Conservation (phyloP, 1,140 invertebrate genomes). For the Nebria ingens region DNA sequence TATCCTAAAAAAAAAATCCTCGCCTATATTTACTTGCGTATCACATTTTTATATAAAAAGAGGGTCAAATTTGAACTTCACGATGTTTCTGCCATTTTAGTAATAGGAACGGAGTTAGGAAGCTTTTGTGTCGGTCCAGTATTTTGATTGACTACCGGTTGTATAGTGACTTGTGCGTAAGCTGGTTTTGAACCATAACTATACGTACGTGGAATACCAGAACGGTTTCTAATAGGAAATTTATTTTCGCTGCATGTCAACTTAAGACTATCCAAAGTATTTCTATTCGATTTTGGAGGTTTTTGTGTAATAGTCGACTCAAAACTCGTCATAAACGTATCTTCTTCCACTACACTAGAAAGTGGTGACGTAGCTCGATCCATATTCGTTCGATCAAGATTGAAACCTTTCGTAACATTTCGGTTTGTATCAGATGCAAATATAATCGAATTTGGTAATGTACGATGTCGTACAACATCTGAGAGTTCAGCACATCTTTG, state of each 20-base stretch:
- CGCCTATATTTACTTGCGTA: no score
- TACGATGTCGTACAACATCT: background rate
- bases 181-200: background rate
- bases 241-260: slow-evolving; percentile 32
- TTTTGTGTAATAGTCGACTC: slow-evolving; percentile 11
- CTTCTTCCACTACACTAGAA: slow-evolving; percentile 17
- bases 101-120: slow-evolving; percentile 11
- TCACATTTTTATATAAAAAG: no score
- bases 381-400: background rate
- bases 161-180: background rate
- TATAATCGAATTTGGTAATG: background rate
- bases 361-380: slow-evolving; percentile 8
- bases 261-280: slow-evolving; percentile 29
- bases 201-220: slow-evolving; percentile 14
- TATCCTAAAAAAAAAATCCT: no score
- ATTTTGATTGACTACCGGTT: slow-evolving; percentile 1
- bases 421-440: slow-evolving; percentile 11
- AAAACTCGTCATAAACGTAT: slow-evolving; percentile 1
- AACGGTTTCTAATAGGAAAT: slow-evolving; percentile 27
- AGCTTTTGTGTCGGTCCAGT: background rate
- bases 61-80: background rate
- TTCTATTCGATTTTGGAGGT: slow-evolving; percentile 15
- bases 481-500: slow-evolving; percentile 11
- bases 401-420: slow-evolving; percentile 15
- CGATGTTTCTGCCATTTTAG: slow-evolving; percentile 10